Evolutionary conservation across 1,140 invertebrate genomes (phyloP).

Genomic region (Atta cephalotes): DNA sequence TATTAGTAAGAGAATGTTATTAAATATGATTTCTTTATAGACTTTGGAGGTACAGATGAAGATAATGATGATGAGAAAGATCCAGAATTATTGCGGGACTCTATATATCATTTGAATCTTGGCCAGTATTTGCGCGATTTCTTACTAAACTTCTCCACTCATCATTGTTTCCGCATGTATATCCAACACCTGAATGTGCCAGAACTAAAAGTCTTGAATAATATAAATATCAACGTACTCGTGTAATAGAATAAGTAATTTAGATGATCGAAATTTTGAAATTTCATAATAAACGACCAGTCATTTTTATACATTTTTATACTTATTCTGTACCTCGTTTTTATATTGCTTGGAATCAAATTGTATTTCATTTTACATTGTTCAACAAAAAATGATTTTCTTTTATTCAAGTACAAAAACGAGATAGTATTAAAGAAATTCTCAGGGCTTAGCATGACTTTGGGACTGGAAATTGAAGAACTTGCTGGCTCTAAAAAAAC

Average conservation of each 20-base stretch:
- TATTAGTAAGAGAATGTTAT: background rate
- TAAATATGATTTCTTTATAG: conserved; percentile 67
- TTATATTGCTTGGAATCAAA: no score
- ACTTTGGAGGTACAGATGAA: conserved; percentile 73
- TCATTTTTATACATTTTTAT: background rate
- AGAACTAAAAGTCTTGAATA: conserved; percentile 85
- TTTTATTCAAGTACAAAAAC: no score
- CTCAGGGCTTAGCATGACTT: no score
- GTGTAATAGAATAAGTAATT: conserved; percentile 69
- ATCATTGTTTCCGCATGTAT: conserved; percentile 88
- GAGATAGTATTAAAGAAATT: no score
- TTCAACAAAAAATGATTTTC: no score
- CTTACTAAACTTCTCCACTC: conserved; percentile 88
- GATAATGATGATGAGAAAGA: conserved; percentile 86
- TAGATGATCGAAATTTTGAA: conserved; percentile 59
- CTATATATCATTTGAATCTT: conserved; percentile 88
- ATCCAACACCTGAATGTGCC: conserved; percentile 87
- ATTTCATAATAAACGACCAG: conserved; percentile 73
- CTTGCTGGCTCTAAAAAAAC: no score
- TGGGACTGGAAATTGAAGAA: no score
- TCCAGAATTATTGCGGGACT: conserved; percentile 87
- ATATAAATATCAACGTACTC: conserved; percentile 79
- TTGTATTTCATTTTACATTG: no score
- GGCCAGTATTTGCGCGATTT: conserved; percentile 88
- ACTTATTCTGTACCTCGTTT: no score